Evolutionary conservation across 2,113 vertebrate genomes (phyloP).

Genomic region (Nanger granti): DNA sequence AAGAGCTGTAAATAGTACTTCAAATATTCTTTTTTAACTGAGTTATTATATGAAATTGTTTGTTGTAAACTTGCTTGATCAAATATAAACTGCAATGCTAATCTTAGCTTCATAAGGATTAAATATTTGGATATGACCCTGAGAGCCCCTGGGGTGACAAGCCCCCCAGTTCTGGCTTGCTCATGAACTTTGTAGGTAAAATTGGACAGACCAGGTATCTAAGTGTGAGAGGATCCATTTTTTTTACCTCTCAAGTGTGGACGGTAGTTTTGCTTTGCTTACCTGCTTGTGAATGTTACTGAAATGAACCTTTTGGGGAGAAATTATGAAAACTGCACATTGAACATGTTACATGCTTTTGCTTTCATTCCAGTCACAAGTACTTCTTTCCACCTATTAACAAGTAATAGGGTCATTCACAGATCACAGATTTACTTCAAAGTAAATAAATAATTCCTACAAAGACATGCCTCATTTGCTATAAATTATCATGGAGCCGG

Average conservation of each 20-base stretch:
- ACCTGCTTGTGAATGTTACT: neutral
- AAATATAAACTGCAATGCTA: neutral
- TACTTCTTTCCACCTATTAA: constrained; percentile 47
- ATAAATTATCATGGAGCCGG: constrained; percentile 11
- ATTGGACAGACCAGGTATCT: neutral
- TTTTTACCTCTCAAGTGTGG: neutral
- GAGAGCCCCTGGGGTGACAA: neutral
- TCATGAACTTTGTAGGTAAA: neutral
- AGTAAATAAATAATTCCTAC: constrained; percentile 51
- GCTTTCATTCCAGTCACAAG: constrained; percentile 20
- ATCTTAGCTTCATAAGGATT: neutral
- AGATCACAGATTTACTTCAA: constrained; percentile 54
- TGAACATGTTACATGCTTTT: neutral
- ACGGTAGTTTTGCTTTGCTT: neutral
- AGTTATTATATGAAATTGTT: neutral
- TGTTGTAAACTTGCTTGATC: neutral
- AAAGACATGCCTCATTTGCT: constrained; percentile 48
- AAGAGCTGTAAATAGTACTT: neutral
- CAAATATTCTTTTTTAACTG: neutral
- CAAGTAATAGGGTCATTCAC: constrained; percentile 33
- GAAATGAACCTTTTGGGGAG: neutral
- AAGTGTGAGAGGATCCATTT: neutral
- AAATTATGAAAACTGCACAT: neutral
- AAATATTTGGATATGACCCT: neutral
- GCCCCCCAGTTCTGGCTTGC: neutral